These are phyloP conservation scores for Exaiptasia diaphana DNA, from an alignment of 64 coral and sea anemone genomes.

Conservation along the genomic window DNA sequence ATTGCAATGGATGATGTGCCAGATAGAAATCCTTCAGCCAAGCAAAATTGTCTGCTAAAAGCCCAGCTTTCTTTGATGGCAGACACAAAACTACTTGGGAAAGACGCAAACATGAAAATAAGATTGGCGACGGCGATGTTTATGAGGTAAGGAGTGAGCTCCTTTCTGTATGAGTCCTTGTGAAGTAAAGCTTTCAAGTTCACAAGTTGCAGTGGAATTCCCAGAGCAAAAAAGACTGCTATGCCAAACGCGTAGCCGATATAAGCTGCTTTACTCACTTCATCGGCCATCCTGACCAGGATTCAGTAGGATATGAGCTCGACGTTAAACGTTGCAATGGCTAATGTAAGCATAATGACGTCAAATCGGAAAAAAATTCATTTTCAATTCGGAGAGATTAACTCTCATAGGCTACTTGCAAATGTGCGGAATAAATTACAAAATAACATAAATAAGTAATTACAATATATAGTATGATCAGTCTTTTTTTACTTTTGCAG, in stretches of 20 bases:
- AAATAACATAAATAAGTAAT: too few relatives aligned
- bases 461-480: too few relatives aligned
- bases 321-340: too few relatives aligned
- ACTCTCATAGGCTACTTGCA: too few relatives aligned
- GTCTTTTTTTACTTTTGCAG: too few relatives aligned
- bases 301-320: not conserved
- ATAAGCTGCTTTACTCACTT: not conserved
- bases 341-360: too few relatives aligned
- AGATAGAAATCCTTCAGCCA: not conserved
- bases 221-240: not conserved
- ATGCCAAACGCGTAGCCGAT: not conserved
- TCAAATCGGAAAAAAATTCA: too few relatives aligned
- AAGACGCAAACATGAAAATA: not conserved
- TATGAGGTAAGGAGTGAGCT: not conserved
- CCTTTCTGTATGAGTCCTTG: not conserved
- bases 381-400: too few relatives aligned
- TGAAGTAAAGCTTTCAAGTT: not conserved
- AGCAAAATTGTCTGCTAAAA: not conserved
- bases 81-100: not conserved
- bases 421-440: too few relatives aligned
- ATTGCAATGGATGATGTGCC: not conserved
- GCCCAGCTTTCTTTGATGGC: not conserved
- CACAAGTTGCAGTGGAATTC: not conserved
- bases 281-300: not conserved
- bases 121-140: not conserved